Base-by-base conservation (phyloP, 2,888 invertebrate species). In the Mamestra brassicae region DNA sequence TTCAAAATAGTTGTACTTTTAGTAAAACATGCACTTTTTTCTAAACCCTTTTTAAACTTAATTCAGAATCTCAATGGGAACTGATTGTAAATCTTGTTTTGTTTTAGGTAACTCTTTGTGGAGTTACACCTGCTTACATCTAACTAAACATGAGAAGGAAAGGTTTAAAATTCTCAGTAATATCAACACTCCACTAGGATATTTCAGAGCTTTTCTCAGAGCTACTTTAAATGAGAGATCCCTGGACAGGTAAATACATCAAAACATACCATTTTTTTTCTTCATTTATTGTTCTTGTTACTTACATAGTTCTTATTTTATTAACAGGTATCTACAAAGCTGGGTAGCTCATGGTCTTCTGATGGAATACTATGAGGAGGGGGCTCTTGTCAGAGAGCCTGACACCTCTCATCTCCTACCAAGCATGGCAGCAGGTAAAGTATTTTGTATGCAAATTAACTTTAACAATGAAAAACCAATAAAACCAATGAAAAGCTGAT, bases 191-290 rank as follows among this genome's bases (percentile, higher is more conserved):
- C 96, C 96, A n/a, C 97, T 97, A 68, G 99, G 99, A 26, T 97
- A 98, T 88, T 98, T 98, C 38, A 97, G 98, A 89, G 98, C 99
- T 42, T 99, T 99, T 97, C 97, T 99, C 47, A 97, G 99, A 83
- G 98, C 99, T 34, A 97, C 98, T 5, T 97, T 99, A 42, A 99
- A 99, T 96, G 99, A 99, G 93, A 97, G 98, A 87, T 98, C 99
- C 0, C 96, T 99, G 62, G 98, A 99, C 90, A 97, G 98, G 95
- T 78, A 54, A 5, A 52, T 26, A 61, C 36, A 69, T 70, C 47
- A 54, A 36, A 42, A 13, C 42, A 11, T 50, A 26, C 26, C 26
- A 26, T 26, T 26, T 0, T 8, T 62, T 26, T 13, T 26, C 26
- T 60, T 57, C 8, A 3, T 34, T 15, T 15, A 52, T 52, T 6